Evolutionary conservation across 2,888 invertebrate genomes (phyloP), one percentile per base, ranked within the genome.

Genomic region (Temnothorax unifasciatus): DNA sequence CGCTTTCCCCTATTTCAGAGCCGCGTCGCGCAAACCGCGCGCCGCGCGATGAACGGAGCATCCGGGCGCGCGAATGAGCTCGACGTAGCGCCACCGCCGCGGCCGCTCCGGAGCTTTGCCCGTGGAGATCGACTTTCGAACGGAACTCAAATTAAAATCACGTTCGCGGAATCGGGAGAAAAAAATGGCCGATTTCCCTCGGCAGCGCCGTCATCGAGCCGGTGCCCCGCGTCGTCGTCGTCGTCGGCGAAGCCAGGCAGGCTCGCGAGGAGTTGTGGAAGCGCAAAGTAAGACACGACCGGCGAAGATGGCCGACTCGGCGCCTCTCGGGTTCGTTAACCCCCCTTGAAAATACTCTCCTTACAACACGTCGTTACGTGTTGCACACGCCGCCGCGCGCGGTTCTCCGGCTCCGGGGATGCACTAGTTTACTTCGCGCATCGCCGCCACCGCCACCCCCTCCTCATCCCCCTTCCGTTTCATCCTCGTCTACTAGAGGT

Each of bases 311-410:
- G 88, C 86, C 86, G 87, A 57, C 84, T 59, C 86, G 57, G 29
- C 54, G 77, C 68, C 68, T 79, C 79, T 47, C 64, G 86, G 90
- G 94, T 94, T 94, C 94, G 92, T 94, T 93, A 92, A 94, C 94
- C 94, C 91, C 90, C 47, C 59, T 79, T 93, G 93, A 94, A 94
- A 94, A 94, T 94, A 94, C 94, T 93, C 92, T 93, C 79, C 94
- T 92, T 93, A 91, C 92, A 79, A 59, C 79, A 79, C 69, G 92
- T 92, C 91, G 90, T 84, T 69, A 69, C 69, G 59, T 69, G 92
- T 93, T 92, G 93, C 93, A 75, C 75, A 75, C 75, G 41, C 47
- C 64, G 63, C 21, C 63, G 92, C 93, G 93, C 92, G 77, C 84
- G 64, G 21, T 66, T 66, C 47, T 63, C 47, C 82, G 71, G 41